These are phyloP conservation scores for Cancer borealis DNA, from an alignment of 2,888 invertebrate species.

Conservation along the genomic window DNA sequence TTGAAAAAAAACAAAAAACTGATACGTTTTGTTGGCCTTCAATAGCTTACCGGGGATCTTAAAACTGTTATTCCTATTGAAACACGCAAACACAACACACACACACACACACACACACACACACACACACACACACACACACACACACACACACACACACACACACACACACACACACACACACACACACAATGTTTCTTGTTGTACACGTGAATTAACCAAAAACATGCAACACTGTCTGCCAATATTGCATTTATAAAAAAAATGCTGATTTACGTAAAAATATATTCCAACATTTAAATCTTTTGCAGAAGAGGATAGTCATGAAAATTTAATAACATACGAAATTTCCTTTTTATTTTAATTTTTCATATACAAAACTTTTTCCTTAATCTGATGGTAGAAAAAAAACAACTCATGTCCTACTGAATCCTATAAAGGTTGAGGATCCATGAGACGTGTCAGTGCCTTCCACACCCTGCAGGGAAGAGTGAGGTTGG, in stretches of 20 bases:
- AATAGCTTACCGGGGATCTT: no score
- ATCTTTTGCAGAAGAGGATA: not conserved
- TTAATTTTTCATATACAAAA: not conserved
- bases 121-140: no score
- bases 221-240: not conserved
- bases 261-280: not conserved
- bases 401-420: not conserved
- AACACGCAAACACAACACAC: not conserved
- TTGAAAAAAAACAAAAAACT: no score
- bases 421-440: not conserved
- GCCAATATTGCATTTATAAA: not conserved
- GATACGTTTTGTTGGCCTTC: no score
- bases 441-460: not conserved
- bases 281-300: not conserved
- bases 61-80: no score
- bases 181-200: not conserved
- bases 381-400: not conserved
- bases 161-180: not conserved
- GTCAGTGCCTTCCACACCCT: not conserved
- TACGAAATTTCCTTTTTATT: not conserved
- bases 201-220: not conserved
- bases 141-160: not conserved
- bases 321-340: not conserved
- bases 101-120: not conserved
- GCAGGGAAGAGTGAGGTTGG: not conserved